phyloP scores from a whole-genome alignment of 2,113 vertebrate genomes.

The Hiodon tergisus region DNA sequence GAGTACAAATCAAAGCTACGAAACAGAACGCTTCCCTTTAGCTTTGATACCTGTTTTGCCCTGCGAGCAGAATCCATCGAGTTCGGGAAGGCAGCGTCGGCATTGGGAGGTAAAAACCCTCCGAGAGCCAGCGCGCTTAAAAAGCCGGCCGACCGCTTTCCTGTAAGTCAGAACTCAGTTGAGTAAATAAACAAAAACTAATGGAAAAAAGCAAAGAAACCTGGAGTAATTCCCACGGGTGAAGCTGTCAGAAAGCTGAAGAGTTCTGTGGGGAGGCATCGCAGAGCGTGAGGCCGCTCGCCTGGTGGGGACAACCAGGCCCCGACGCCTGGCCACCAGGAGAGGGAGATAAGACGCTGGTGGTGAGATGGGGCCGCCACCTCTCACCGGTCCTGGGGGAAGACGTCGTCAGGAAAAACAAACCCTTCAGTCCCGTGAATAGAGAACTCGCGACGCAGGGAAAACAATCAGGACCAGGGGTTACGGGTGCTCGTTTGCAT shows the following conservation, averaged over 20 bases:
- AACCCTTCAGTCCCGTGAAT: neutral
- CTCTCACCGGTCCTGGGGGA: neutral
- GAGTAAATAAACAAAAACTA: neutral
- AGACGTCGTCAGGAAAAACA: neutral
- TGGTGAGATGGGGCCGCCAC: neutral
- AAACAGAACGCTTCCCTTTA: neutral
- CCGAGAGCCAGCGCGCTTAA: too few species aligned
- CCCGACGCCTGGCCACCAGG: neutral
- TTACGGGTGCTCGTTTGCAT: slow-evolving; percentile 9
- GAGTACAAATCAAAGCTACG: slow-evolving; percentile 11
- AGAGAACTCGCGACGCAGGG: neutral
- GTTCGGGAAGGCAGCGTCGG: neutral
- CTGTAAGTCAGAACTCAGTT: neutral
- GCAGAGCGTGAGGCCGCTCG: too few species aligned
- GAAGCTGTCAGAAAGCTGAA: neutral
- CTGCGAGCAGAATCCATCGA: neutral
- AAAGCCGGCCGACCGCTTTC: neutral
- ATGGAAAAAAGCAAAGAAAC: too few species aligned
- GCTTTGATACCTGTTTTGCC: neutral
- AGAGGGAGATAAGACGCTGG: neutral
- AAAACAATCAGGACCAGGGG: neutral
- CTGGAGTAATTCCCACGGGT: too few species aligned
- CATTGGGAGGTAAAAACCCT: too few species aligned
- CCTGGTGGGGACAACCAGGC: neutral
- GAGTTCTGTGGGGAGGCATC: neutral